Conservation (phyloP, 1,140 invertebrate species). For the Polypedilum vanderplanki region DNA sequence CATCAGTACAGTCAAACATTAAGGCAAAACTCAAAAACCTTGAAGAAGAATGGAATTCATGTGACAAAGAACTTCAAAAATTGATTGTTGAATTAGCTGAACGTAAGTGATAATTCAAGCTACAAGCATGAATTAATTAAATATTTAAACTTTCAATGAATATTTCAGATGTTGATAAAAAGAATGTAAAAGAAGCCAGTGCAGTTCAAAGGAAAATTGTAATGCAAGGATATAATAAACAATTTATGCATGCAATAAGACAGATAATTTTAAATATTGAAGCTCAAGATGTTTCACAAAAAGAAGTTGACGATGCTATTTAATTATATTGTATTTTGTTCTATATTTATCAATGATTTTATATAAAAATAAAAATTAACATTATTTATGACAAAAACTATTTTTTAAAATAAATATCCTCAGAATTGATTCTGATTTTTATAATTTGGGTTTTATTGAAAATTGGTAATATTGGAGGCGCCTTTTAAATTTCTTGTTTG, state of each 20-base stretch:
- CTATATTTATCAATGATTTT: too few species aligned
- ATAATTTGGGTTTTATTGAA: too few species aligned
- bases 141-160: too few species aligned
- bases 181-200: not conserved
- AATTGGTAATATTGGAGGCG: too few species aligned
- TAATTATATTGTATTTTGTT: not conserved
- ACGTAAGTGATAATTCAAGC: not conserved
- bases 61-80: not conserved
- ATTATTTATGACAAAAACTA: too few species aligned
- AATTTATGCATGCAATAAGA: not conserved
- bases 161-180: not conserved
- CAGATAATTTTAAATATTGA: conserved; percentile 7
- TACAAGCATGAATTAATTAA: not conserved
- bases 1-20: not conserved
- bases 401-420: too few species aligned
- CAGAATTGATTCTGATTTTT: too few species aligned
- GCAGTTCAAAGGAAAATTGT: not conserved
- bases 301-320: not conserved
- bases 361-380: too few species aligned
- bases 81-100: not conserved
- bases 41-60: not conserved
- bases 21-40: not conserved
- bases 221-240: conserved; percentile 4
- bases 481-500: conserved; percentile 1
- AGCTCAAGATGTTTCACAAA: not conserved